phyloP scores from a whole-genome alignment of 2,113 vertebrate species.

The Leptobrachium leishanense region DNA sequence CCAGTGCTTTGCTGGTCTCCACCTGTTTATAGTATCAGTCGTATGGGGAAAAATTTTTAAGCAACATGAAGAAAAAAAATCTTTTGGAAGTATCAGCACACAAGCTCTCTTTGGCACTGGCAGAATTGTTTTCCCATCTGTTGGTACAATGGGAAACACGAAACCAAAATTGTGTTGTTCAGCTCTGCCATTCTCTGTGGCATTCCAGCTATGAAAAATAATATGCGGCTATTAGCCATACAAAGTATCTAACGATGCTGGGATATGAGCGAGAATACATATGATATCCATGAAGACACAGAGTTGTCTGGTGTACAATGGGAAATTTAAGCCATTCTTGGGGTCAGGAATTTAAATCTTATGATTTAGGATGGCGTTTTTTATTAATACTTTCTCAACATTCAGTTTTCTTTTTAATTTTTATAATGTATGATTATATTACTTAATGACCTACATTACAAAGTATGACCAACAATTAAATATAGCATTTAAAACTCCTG shows the following conservation, averaged over 20 bases:
- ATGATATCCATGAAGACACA: too few relatives aligned
- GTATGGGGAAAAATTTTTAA: conserved; percentile 5
- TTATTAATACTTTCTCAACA: too few relatives aligned
- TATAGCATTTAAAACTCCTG: too few relatives aligned
- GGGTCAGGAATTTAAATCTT: too few relatives aligned
- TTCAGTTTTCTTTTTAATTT: too few relatives aligned
- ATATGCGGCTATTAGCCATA: not conserved
- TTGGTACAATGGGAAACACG: conserved; percentile 7
- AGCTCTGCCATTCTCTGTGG: not conserved
- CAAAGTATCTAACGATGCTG: not conserved
- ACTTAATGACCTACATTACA: too few relatives aligned
- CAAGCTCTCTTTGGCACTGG: not conserved
- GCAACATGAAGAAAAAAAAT: not conserved
- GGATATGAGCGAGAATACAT: too few relatives aligned
- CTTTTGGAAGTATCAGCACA: conserved; percentile 20
- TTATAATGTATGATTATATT: too few relatives aligned
- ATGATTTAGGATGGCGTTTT: too few relatives aligned
- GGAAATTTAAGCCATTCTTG: too few relatives aligned
- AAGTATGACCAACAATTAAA: too few relatives aligned
- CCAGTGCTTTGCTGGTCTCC: not conserved
- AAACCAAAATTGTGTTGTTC: not conserved
- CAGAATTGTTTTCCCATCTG: conserved; percentile 12
- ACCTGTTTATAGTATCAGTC: conserved; percentile 36
- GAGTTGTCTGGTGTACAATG: too few relatives aligned
- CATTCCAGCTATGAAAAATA: conserved; percentile 8